Percentiles rank a stretch among this genome's conserved stretches.
These are phyloP conservation scores for Sarcophaga peregrina DNA, from an alignment of 1,140 invertebrate genomes.

Conservation along the genomic window DNA sequence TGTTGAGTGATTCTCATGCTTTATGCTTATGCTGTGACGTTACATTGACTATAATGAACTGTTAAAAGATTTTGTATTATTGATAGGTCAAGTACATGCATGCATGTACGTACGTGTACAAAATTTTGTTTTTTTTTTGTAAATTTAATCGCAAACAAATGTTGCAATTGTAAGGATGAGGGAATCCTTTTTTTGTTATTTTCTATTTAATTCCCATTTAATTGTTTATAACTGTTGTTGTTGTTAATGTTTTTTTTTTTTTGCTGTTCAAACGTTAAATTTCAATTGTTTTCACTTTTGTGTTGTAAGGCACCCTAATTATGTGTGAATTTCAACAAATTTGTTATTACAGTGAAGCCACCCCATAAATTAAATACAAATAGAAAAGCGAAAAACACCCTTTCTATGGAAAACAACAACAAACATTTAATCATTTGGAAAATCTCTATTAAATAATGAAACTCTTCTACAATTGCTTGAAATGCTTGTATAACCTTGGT, in stretches of 20 bases:
- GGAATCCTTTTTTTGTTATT: not conserved
- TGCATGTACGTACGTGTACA: not conserved
- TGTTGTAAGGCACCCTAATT: constrained; percentile 28
- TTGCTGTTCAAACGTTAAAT: not conserved
- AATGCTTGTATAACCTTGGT: no score
- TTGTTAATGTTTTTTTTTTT: constrained; percentile 10
- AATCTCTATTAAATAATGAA: not conserved
- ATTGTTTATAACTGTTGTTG: constrained; percentile 14
- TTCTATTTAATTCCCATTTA: constrained; percentile 28
- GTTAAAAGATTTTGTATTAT: constrained; percentile 12
- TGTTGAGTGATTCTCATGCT: no score
- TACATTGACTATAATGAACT: not conserved
- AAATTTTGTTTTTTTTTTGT: not conserved
- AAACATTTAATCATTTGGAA: constrained; percentile 37
- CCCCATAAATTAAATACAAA: not conserved
- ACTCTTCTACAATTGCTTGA: not conserved
- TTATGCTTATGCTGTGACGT: not conserved
- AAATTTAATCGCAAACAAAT: constrained; percentile 7
- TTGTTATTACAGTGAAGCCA: not conserved
- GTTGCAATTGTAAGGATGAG: constrained; percentile 9
- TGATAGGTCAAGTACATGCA: constrained; percentile 37
- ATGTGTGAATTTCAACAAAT: constrained; percentile 39
- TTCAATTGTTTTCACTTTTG: not conserved
- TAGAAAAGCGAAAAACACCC: not conserved
- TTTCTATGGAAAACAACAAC: not conserved